phyloP scores from a whole-genome alignment of 2,797 vertebrate species.

The Dendrocincla tyrannina region DNA sequence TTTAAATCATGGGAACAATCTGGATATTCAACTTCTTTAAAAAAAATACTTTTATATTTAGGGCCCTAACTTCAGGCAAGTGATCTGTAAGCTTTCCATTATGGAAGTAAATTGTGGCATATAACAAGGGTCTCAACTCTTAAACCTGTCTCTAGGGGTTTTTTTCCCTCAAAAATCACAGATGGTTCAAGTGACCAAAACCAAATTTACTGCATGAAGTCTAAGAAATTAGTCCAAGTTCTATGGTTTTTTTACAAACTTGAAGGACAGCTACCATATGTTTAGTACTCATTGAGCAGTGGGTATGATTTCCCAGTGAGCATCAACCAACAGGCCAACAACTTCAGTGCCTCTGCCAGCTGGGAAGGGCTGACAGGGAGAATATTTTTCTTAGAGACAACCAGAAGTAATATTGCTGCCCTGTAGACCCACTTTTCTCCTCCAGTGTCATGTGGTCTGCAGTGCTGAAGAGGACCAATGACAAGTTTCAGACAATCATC shows the following conservation, averaged over 20 bases:
- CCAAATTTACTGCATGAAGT: background rate
- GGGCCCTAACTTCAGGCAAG: background rate
- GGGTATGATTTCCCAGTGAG: background rate
- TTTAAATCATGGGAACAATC: background rate
- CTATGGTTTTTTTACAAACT: background rate
- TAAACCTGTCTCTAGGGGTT: background rate
- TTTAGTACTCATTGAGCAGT: background rate
- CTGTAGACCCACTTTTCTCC: background rate
- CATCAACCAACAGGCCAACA: background rate
- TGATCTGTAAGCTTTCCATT: background rate
- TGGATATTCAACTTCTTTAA: background rate
- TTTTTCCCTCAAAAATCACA: background rate
- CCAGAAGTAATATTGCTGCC: background rate
- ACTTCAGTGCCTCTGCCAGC: background rate
- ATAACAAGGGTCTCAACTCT: background rate
- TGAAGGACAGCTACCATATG: background rate
- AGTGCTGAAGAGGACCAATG: background rate
- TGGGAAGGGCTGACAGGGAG: background rate
- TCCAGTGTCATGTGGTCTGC: fast-evolving
- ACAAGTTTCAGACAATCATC: background rate
- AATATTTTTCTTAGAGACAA: background rate
- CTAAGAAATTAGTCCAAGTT: background rate
- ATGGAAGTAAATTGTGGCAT: background rate
- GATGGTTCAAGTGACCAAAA: background rate
- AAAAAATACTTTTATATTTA: background rate